Base-by-base conservation (phyloP, 2,888 invertebrate species). In the Hydropsyche betteni region DNA sequence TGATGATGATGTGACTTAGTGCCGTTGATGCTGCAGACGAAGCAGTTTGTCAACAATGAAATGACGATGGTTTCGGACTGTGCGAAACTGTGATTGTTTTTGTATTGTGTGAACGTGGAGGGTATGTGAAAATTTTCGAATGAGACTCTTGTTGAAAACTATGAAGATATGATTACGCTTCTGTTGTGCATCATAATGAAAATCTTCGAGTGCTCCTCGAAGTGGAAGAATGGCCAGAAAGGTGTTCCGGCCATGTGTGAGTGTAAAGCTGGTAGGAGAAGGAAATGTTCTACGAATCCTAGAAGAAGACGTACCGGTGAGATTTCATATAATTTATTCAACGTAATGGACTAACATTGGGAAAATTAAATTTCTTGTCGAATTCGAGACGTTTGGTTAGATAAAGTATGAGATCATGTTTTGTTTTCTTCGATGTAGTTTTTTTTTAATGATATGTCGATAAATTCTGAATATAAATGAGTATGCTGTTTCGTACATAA, bases 141-240 rank as follows among this genome's bases (percentile, higher is more conserved):
- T 79, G 81, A 82, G 80, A 80, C 81, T 78, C 80, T 81, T 80
- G 75, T 10, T 44, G 6, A 1, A 10, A 10, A 44, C 53, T 52
- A 12, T 53, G 80, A 76, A 83, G 84, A 84, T 82, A 89, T 89
- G 88, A 87, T 89, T 84, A 86, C 89, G 83, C 85, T 89, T 83
- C 83, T 89, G 80, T 83, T 89, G 85, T 89, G 89, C 83, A 87
- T 89, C 84, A 89, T 89, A 84, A 89, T 89, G 89, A 89, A 89
- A 86, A 86, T 89, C 82, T 87, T 88, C 81, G 89, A 89, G 84
- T 87, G 88, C 82, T 87, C 88, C 80, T 83, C 84, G 79, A 83
- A 84, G 74, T 75, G 77, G 75, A 77, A 76, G 70, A 16, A 44
- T 44, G 76, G 69, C 38, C 68, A 76, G 36, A 78, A 77, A 50